These are phyloP conservation scores for Lepeophtheirus nordmannii DNA, from an alignment of 2,888 invertebrate species.

Conservation along the genomic window DNA sequence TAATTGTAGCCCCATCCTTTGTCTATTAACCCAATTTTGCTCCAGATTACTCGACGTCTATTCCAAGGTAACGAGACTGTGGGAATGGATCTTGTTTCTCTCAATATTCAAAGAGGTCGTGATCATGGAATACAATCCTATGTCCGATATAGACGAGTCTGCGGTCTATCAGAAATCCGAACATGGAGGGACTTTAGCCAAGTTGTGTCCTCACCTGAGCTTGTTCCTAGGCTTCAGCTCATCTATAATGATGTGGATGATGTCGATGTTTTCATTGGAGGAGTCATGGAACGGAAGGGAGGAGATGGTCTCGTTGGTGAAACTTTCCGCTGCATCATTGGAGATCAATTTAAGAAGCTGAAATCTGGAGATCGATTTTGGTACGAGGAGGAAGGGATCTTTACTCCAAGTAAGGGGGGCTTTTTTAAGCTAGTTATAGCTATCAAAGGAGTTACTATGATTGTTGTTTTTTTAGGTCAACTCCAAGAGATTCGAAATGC, in stretches of 20 bases:
- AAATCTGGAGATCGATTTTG: slow-evolving; percentile 71
- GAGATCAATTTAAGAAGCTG: slow-evolving; percentile 47
- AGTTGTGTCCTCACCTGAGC: slow-evolving; percentile 5
- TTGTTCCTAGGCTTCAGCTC: slow-evolving; percentile 12
- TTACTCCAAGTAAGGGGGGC: no score
- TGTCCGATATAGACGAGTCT: slow-evolving; percentile 56
- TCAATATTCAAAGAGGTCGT: slow-evolving; percentile 73
- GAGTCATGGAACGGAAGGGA: neutral
- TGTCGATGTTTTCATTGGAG: slow-evolving; percentile 19
- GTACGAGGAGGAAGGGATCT: slow-evolving; percentile 51
- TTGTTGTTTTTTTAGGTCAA: slow-evolving; percentile 14
- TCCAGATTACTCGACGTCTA: slow-evolving; percentile 49
- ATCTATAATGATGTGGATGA: slow-evolving; percentile 12
- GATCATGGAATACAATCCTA: slow-evolving; percentile 74
- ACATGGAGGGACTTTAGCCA: slow-evolving; percentile 10
- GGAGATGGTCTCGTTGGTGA: slow-evolving; percentile 8
- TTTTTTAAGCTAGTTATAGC: slow-evolving; percentile 42
- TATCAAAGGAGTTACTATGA: slow-evolving; percentile 47
- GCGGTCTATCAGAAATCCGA: slow-evolving; percentile 47
- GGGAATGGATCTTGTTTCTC: slow-evolving; percentile 66
- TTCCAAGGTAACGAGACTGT: slow-evolving; percentile 45
- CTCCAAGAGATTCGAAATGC: slow-evolving; percentile 4
- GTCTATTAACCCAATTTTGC: neutral
- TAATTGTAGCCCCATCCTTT: neutral
- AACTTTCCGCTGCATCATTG: slow-evolving; percentile 22